A percentile compares a stretch with the other conserved stretches of the same genome.
phyloP scores from a whole-genome alignment of 2,888 invertebrate genomes.

The Spicauda simplicius region DNA sequence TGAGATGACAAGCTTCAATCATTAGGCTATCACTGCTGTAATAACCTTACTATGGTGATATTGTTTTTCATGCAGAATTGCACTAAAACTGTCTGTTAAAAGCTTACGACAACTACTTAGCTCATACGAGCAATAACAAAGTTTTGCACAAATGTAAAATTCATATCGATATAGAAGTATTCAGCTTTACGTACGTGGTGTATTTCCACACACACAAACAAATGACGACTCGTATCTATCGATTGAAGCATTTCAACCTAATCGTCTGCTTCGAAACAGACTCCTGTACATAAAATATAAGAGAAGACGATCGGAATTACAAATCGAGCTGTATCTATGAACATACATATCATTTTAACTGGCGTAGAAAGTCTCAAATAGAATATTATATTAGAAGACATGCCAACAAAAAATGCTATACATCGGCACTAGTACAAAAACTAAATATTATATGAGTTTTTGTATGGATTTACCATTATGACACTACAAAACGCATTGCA shows the following conservation, averaged over 20 bases:
- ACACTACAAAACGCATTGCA: too few species aligned
- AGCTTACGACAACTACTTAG: too few species aligned
- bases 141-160: neutral
- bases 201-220: conserved; percentile 1
- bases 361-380: neutral
- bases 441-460: too few species aligned
- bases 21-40: too few species aligned
- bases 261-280: conserved; percentile 2
- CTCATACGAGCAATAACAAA: neutral
- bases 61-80: too few species aligned
- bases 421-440: too few species aligned
- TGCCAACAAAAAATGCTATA: too few species aligned
- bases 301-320: neutral
- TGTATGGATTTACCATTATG: too few species aligned
- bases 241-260: conserved; percentile 21
- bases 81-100: too few species aligned
- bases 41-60: too few species aligned
- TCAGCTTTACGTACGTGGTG: neutral
- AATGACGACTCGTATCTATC: conserved; percentile 10
- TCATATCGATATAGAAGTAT: neutral
- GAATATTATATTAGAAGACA: too few species aligned
- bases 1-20: too few species aligned
- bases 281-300: neutral
- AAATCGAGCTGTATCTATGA: neutral
- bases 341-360: neutral